Evolutionary conservation across 2,888 invertebrate genomes (phyloP), one percentile per base, ranked within the genome.

Genomic region (Chironomus riparius): DNA sequence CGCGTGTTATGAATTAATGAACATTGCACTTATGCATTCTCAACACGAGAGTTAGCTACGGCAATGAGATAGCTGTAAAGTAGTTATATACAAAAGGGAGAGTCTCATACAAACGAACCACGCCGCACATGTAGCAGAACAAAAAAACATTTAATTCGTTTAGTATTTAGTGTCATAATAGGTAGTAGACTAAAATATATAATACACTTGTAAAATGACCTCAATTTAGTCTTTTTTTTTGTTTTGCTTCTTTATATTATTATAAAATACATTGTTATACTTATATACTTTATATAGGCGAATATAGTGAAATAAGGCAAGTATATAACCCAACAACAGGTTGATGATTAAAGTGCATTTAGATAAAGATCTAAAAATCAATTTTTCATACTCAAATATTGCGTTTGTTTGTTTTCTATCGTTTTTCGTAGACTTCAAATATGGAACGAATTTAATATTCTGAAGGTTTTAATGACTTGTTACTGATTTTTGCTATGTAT

Each of bases 191-290:
- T 56, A 56, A 56, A 56, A 61, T 72, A 61, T 65, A 18, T 62
- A 61, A 72, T 73, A 74, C 74, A 74, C 74, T 74, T 74, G 74
- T 74, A 74, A 62, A 47, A 18, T 74, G 74, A 74, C 74, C 74
- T 74, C 74, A 74, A 74, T 74, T 18, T 65, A 73, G 62, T 38
- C 47, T 47, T 74, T 74, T 56, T n/a, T 56, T 56, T 56, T 18
- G 56, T 15, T 56, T 56, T 56, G 56, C 38, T 38, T 38, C 38
- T 38, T 38, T 38, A 38, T 38, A 10, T 10, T 38, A 28, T 28
- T 28, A 28, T 28, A 28, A 28, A 28, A 28, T 28, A 38, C 38
- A 38, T 38, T 38, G 38, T 38, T 38, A 38, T 38, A 38, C 10
- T 38, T 38, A 38, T 38, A 38, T 38, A 38, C 38, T 38, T n/a